Conservation (phyloP, 2,113 vertebrate species). For the Lonchura striata region DNA sequence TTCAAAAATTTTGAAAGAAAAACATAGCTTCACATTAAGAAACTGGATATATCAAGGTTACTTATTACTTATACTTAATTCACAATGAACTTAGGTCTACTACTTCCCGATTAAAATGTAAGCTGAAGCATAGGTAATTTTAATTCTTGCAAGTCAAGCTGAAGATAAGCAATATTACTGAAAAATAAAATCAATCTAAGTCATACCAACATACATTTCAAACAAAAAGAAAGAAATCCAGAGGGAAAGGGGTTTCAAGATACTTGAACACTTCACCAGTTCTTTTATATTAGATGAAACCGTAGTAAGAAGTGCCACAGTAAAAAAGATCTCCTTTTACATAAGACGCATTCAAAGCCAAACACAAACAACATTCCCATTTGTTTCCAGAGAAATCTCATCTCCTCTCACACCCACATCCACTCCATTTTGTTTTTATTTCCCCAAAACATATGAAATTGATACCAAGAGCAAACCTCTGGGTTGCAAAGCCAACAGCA, state of each 20-base stretch:
- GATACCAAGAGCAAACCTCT: background rate
- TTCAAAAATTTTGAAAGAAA: background rate
- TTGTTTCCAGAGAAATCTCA: background rate
- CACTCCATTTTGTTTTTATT: background rate
- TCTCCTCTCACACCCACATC: background rate
- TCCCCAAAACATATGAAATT: background rate
- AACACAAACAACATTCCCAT: background rate
- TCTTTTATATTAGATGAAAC: slow-evolving; percentile 8
- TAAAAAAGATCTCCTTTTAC: background rate
- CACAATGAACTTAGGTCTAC: background rate
- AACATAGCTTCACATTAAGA: background rate
- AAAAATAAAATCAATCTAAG: background rate
- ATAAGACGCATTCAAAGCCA: background rate
- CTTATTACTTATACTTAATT: background rate
- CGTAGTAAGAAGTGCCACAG: background rate
- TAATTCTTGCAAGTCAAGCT: background rate
- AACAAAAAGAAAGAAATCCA: background rate
- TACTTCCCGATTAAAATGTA: background rate
- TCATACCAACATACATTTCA: background rate
- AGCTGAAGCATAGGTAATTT: background rate
- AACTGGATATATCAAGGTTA: background rate
- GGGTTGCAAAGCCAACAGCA: background rate
- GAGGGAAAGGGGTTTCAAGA: background rate
- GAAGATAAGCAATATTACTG: background rate
- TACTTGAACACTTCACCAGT: background rate